Percentiles rank a stretch among this genome's conserved stretches.
Evolutionary conservation across 2,888 invertebrate genomes (phyloP).

Genomic region (Ceramica pisi): DNA sequence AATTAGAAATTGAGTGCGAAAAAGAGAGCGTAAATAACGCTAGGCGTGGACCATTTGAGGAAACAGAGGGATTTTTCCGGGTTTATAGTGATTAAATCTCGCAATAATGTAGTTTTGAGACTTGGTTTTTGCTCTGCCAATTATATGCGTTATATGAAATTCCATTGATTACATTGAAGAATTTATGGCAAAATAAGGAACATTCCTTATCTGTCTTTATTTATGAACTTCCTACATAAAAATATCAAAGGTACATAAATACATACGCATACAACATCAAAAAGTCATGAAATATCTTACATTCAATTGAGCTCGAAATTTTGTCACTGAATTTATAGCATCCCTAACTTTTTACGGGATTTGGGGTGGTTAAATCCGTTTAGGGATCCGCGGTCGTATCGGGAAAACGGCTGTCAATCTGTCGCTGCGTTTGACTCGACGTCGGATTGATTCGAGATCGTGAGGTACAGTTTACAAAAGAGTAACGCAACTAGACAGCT

Average conservation of each 20-base stretch:
- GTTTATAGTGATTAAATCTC: background rate
- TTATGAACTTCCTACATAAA: conserved; percentile 33
- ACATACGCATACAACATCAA: conserved; percentile 51
- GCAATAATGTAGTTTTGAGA: background rate
- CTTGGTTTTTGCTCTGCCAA: background rate
- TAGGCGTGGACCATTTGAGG: background rate
- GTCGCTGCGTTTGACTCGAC: conserved; percentile 29
- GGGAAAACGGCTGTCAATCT: conserved; percentile 40
- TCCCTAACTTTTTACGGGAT: conserved; percentile 63
- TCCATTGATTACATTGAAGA: background rate
- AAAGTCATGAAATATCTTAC: conserved; percentile 60
- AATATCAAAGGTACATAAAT: conserved; percentile 30
- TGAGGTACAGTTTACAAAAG: background rate
- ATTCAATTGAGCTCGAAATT: conserved; percentile 68
- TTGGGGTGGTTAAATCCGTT: conserved; percentile 61
- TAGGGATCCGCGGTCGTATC: conserved; percentile 40
- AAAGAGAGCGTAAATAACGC: conserved; percentile 5
- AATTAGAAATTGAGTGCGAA: conserved; percentile 25
- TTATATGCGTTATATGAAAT: background rate
- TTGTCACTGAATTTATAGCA: conserved; percentile 62
- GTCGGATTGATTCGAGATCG: conserved; percentile 14
- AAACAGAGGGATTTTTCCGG: background rate
- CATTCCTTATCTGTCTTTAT: conserved; percentile 22
- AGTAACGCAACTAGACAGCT: background rate
- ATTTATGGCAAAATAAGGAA: background rate